Conservation (phyloP, 30 jellyfish, hydroid and myxozoan species). For the Rhopilema esculentum region DNA sequence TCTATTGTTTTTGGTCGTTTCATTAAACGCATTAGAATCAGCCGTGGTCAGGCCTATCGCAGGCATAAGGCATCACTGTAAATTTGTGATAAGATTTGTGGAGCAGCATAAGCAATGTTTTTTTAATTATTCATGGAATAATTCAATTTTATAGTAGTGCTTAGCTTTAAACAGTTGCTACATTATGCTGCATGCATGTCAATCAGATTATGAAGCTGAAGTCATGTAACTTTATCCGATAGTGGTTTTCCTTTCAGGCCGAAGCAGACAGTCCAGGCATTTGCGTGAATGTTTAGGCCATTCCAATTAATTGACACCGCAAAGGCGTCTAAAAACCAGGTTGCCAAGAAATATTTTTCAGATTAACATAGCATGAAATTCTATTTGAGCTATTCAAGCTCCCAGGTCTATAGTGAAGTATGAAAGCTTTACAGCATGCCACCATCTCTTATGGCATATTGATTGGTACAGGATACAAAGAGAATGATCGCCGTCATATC, state of each 20-base stretch:
- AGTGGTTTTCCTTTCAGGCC: not conserved
- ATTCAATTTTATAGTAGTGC: not conserved
- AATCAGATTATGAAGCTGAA: not conserved
- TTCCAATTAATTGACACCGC: not conserved
- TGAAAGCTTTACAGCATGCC: too few relatives aligned
- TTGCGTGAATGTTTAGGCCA: not conserved
- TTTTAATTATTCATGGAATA: constrained; percentile 6
- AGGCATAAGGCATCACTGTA: not conserved
- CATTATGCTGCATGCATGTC: not conserved
- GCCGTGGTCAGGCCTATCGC: not conserved
- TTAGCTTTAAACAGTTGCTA: not conserved
- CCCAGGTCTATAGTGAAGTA: too few relatives aligned
- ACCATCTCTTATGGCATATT: too few relatives aligned
- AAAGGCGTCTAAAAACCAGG: not conserved
- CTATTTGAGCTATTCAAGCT: not conserved
- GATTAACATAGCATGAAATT: not conserved
- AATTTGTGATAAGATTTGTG: constrained; percentile 12
- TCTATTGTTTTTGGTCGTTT: not conserved
- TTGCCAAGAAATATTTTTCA: not conserved
- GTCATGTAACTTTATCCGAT: not conserved
- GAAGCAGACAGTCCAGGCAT: not conserved
- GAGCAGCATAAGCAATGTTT: constrained; percentile 12
- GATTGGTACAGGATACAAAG: not conserved
- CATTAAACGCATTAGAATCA: not conserved
- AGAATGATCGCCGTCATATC: not conserved